Evolutionary conservation across 2,113 vertebrate genomes (phyloP).

Genomic region (Dascyllus trimaculatus): DNA sequence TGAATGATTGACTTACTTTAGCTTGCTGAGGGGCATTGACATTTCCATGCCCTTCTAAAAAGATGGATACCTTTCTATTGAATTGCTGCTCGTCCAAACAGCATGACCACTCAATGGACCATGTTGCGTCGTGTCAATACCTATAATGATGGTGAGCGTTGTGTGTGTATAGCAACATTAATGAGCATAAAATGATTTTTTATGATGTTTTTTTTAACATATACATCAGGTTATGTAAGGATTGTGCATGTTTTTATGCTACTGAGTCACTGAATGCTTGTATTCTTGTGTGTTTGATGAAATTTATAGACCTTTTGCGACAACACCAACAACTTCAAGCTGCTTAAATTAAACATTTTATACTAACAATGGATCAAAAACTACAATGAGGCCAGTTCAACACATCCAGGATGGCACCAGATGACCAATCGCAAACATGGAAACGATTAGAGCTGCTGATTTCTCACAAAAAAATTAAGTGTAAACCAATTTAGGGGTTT

Average conservation of each 20-base stretch:
- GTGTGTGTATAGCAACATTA: slow-evolving; percentile 1
- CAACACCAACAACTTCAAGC: too few relatives aligned
- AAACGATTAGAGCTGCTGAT: too few relatives aligned
- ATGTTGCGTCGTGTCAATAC: slow-evolving; percentile 57
- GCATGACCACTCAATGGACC: slow-evolving; percentile 54
- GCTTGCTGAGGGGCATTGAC: slow-evolving; percentile 67
- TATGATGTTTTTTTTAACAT: slow-evolving; percentile 7
- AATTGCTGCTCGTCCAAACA: slow-evolving; percentile 55
- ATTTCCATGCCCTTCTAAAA: slow-evolving; percentile 69
- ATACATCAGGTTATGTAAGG: background rate
- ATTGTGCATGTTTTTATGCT: slow-evolving; percentile 2
- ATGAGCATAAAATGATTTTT: background rate
- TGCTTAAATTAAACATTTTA: too few relatives aligned
- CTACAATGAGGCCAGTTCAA: too few relatives aligned
- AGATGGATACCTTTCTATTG: slow-evolving; percentile 71
- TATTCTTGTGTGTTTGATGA: background rate
- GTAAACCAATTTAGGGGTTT: too few relatives aligned
- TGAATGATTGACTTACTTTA: slow-evolving; percentile 72
- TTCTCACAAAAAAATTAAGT: too few relatives aligned
- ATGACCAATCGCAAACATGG: too few relatives aligned
- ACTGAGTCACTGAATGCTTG: background rate
- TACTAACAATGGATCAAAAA: too few relatives aligned
- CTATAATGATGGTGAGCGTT: slow-evolving; percentile 5
- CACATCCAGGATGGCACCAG: too few relatives aligned
- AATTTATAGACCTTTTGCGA: background rate